phyloP scores from a whole-genome alignment of 2,113 vertebrate genomes.

The Varanus salvator region DNA sequence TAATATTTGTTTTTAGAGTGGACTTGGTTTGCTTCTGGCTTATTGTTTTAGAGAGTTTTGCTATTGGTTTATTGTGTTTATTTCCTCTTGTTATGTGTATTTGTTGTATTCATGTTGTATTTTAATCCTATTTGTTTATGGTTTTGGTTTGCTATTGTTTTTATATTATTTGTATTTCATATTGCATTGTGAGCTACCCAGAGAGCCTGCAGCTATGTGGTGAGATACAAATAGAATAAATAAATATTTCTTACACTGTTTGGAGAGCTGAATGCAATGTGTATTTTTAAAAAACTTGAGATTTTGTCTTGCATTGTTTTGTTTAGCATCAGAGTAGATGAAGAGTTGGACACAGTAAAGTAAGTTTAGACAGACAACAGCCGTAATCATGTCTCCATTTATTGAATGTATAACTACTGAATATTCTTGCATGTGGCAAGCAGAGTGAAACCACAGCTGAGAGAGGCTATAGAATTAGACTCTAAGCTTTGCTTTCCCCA shows the following conservation, averaged over 20 bases:
- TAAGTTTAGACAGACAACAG: conserved; percentile 19
- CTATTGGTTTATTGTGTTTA: too few species aligned
- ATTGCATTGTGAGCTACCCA: too few species aligned
- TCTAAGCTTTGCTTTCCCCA: background rate
- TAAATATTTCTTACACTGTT: background rate
- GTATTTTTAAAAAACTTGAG: background rate
- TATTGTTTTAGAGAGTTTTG: too few species aligned
- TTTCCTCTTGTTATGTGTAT: too few species aligned
- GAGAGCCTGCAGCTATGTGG: too few species aligned
- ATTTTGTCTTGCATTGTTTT: background rate
- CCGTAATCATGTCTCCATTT: conserved; percentile 11
- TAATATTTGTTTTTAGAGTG: too few species aligned
- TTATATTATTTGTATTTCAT: too few species aligned
- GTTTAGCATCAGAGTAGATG: background rate
- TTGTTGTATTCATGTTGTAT: too few species aligned
- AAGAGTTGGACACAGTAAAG: background rate
- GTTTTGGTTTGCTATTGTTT: too few species aligned
- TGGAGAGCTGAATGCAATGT: background rate
- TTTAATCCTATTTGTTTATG: too few species aligned
- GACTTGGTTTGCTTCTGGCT: too few species aligned
- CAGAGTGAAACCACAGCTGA: background rate
- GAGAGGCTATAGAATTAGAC: background rate
- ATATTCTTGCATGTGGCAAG: conserved; percentile 23
- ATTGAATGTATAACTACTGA: background rate
- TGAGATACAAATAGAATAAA: too few species aligned